phyloP scores from a whole-genome alignment of 2,113 vertebrate genomes.

The Galbula dea region DNA sequence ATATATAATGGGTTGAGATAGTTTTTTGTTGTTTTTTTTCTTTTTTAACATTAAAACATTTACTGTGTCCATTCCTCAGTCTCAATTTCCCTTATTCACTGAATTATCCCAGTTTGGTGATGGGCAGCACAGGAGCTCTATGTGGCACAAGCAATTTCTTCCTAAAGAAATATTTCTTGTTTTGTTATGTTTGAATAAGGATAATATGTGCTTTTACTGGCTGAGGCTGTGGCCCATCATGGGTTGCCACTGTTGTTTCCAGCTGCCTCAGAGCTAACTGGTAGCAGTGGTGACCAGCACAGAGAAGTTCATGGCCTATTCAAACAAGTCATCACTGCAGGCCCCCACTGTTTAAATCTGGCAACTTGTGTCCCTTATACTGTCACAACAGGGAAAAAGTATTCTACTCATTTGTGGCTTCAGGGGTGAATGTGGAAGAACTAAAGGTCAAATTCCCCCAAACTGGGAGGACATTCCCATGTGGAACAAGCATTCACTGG shows the following conservation, averaged over 20 bases:
- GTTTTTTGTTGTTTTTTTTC: not conserved
- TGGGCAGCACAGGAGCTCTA: not conserved
- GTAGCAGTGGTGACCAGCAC: not conserved
- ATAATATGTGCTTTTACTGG: not conserved
- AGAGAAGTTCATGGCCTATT: not conserved
- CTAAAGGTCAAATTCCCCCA: not conserved
- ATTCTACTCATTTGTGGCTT: not conserved
- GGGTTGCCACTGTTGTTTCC: not conserved
- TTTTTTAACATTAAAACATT: not conserved
- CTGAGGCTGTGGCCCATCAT: not conserved
- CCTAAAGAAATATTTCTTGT: not conserved
- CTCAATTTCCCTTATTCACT: not conserved
- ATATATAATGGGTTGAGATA: rapidly evolving
- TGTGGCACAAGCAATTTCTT: not conserved
- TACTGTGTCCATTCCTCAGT: not conserved
- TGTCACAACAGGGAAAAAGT: not conserved
- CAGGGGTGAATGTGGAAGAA: not conserved
- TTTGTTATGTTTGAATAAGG: not conserved
- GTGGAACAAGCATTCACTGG: not conserved
- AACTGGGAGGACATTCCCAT: not conserved
- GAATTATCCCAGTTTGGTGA: not conserved
- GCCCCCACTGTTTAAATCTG: not conserved
- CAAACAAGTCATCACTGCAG: not conserved
- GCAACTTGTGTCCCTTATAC: not conserved
- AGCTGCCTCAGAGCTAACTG: not conserved